Evolutionary conservation across 2,888 invertebrate species (phyloP).

Genomic region (Corythucha ciliata): DNA sequence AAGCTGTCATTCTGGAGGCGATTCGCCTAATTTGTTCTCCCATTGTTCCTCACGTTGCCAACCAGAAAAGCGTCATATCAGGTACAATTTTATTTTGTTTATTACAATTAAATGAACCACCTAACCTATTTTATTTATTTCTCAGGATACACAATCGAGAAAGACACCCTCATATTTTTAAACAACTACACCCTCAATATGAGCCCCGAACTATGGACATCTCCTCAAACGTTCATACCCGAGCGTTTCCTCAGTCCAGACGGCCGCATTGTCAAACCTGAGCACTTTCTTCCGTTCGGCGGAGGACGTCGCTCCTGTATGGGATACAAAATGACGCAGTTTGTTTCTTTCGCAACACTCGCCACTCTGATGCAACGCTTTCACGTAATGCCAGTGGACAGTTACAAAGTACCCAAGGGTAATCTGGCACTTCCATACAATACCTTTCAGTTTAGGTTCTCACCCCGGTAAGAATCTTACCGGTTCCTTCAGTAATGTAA

Average conservation of each 20-base stretch:
- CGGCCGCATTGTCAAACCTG: slow-evolving; percentile 50
- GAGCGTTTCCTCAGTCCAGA: slow-evolving; percentile 49
- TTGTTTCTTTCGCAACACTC: slow-evolving; percentile 48
- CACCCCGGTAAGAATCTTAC: slow-evolving; percentile 22
- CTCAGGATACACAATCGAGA: slow-evolving; percentile 51
- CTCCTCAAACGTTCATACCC: slow-evolving; percentile 52
- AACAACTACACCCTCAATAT: slow-evolving; percentile 59
- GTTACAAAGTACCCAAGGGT: slow-evolving; percentile 47
- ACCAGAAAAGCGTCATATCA: slow-evolving; percentile 60
- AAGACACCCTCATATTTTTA: slow-evolving; percentile 54
- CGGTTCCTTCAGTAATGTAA: too few species aligned
- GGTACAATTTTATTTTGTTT: slow-evolving; percentile 38
- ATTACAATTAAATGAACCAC: slow-evolving; percentile 1
- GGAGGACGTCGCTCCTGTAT: slow-evolving; percentile 57
- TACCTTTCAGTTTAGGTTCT: slow-evolving; percentile 46
- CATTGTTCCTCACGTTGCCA: slow-evolving; percentile 82
- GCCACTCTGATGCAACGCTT: slow-evolving; percentile 49
- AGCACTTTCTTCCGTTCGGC: slow-evolving; percentile 57
- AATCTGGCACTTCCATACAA: slow-evolving; percentile 48
- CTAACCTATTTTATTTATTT: slow-evolving; percentile 7
- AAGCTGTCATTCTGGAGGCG: slow-evolving; percentile 71
- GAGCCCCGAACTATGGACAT: slow-evolving; percentile 51
- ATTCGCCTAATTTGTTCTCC: slow-evolving; percentile 73
- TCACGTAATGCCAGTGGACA: slow-evolving; percentile 42
- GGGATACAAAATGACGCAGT: slow-evolving; percentile 58